Evolutionary conservation across 2,113 vertebrate genomes (phyloP).

Genomic region (Tichodroma muraria): DNA sequence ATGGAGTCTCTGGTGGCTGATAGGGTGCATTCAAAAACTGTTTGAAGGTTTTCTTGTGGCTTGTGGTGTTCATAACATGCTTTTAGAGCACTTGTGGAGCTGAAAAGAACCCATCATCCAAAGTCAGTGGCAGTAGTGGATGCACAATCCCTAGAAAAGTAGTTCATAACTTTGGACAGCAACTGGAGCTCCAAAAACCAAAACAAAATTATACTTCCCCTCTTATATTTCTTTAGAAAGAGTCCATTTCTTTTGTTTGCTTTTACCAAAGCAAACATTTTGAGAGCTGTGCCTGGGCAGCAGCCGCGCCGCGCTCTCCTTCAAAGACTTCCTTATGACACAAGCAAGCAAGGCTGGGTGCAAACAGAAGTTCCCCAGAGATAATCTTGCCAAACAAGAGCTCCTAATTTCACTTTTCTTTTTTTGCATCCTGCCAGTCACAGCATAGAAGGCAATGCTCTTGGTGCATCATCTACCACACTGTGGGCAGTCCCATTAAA

Average conservation of each 20-base stretch:
- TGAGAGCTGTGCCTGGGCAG: neutral
- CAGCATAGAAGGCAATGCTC: neutral
- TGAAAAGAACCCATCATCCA: neutral
- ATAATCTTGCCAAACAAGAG: neutral
- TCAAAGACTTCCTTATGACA: neutral
- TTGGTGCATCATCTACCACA: neutral
- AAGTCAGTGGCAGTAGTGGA: neutral
- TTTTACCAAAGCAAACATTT: neutral
- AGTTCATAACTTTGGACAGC: neutral
- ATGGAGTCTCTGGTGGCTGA: neutral
- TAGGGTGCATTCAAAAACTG: neutral
- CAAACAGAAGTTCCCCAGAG: neutral
- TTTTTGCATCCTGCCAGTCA: neutral
- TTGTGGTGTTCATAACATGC: neutral
- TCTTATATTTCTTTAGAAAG: neutral
- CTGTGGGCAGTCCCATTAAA: neutral
- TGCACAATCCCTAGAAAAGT: neutral
- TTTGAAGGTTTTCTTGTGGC: neutral
- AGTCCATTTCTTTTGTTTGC: neutral
- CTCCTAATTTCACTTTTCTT: neutral
- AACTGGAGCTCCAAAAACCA: neutral
- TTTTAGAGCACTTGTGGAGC: neutral
- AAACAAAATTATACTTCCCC: neutral
- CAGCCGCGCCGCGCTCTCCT: rapidly evolving
- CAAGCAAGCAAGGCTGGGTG: neutral